phyloP scores from a whole-genome alignment of 1,140 invertebrate genomes.

The Manduca sexta region DNA sequence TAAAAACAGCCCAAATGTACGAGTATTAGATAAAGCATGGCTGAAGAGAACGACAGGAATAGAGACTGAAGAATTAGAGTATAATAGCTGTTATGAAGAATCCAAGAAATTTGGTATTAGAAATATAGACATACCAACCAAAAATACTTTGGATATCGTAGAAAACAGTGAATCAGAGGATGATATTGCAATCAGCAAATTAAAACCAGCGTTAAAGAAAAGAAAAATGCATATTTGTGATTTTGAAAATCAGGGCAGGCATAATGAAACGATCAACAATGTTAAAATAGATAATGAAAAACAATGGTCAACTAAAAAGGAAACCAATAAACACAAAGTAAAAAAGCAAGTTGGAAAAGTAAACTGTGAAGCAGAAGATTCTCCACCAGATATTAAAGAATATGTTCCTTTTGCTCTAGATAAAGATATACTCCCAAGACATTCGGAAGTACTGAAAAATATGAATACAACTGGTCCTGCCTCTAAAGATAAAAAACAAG shows the following conservation, averaged over 20 bases:
- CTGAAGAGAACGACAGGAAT: constrained; percentile 62
- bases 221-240: constrained; percentile 31
- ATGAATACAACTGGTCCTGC: background rate
- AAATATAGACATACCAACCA: constrained; percentile 47
- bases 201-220: constrained; percentile 65
- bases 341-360: constrained; percentile 14
- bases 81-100: constrained; percentile 7
- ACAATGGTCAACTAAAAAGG: background rate
- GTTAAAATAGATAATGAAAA: background rate
- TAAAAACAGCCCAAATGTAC: constrained; percentile 14
- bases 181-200: constrained; percentile 43
- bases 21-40: constrained; percentile 74
- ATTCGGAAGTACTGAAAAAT: constrained; percentile 37
- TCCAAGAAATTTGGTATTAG: constrained; percentile 49
- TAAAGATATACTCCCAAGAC: constrained; percentile 39
- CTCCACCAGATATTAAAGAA: constrained; percentile 49
- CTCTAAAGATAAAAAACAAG: constrained; percentile 5
- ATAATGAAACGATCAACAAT: constrained; percentile 15
- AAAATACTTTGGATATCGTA: constrained; percentile 73
- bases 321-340: background rate
- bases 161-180: constrained; percentile 79
- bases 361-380: constrained; percentile 18
- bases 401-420: constrained; percentile 59
- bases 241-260: background rate
- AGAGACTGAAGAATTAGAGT: constrained; percentile 3